Percentiles rank a stretch among this genome's conserved stretches.
phyloP scores from a whole-genome alignment of 2,797 vertebrate species.

The Hephaestus fuliginosus region DNA sequence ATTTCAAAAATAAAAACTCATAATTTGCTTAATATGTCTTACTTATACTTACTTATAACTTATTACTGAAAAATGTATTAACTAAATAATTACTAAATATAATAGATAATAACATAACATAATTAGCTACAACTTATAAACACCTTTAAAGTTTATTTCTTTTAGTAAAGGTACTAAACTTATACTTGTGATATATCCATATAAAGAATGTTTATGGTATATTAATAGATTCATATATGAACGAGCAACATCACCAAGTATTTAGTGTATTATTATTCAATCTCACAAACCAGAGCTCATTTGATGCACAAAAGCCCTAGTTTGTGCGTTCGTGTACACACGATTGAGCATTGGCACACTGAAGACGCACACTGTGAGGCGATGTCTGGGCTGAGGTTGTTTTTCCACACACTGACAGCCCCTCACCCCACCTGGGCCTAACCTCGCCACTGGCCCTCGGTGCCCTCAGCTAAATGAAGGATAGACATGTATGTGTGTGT shows the following conservation, averaged over 20 bases:
- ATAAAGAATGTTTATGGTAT: constrained; percentile 16
- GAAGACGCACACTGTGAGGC: constrained; percentile 18
- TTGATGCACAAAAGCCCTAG: constrained; percentile 27
- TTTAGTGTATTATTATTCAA: constrained; percentile 24
- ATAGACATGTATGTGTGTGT: constrained; percentile 20
- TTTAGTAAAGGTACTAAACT: not conserved
- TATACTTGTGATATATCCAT: not conserved
- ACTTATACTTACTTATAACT: no score
- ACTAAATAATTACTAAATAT: not conserved
- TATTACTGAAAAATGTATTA: not conserved
- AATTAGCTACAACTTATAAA: not conserved
- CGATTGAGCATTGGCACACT: constrained; percentile 6
- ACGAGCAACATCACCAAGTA: not conserved
- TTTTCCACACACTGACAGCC: constrained; percentile 34
- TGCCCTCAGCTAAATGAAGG: constrained; percentile 42
- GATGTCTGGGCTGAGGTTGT: constrained; percentile 28
- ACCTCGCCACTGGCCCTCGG: constrained; percentile 9
- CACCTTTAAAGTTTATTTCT: not conserved
- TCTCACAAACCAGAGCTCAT: constrained; percentile 7
- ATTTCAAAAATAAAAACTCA: not conserved
- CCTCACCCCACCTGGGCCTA: constrained; percentile 17
- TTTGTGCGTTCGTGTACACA: constrained; percentile 20
- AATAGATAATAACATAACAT: no score
- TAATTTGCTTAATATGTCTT: not conserved
- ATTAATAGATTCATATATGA: constrained; percentile 16